Evolutionary conservation across 1,140 invertebrate genomes (phyloP).

Genomic region (Chymomyza costata): DNA sequence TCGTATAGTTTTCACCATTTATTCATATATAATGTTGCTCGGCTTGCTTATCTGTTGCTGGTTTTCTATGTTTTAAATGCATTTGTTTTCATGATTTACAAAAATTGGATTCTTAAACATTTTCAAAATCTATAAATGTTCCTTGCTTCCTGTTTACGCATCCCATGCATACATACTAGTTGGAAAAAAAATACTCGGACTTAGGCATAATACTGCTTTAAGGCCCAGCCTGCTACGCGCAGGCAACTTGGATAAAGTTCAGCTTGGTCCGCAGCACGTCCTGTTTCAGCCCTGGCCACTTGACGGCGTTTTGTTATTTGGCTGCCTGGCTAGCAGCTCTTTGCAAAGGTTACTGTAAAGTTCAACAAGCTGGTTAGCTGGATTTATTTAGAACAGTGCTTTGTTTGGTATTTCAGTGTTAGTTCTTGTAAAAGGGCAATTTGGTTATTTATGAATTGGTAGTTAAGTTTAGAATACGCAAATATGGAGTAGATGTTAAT

Average conservation of each 20-base stretch:
- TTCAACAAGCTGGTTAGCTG: slow-evolving; percentile 2
- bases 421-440: slow-evolving; percentile 43
- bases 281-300: too few relatives aligned
- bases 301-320: slow-evolving; percentile 62
- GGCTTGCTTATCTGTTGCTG: slow-evolving; percentile 42
- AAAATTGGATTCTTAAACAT: slow-evolving; percentile 28
- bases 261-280: slow-evolving; percentile 47
- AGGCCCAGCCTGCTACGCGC: slow-evolving; percentile 39
- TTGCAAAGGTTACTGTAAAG: slow-evolving; percentile 70
- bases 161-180: slow-evolving; percentile 2
- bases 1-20: slow-evolving; percentile 32
- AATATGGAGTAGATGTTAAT: slow-evolving; percentile 12
- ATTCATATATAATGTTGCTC: slow-evolving; percentile 27
- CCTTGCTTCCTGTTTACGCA: slow-evolving; percentile 10
- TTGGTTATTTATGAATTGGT: slow-evolving; percentile 42
- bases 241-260: slow-evolving; percentile 9
- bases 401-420: slow-evolving; percentile 20
- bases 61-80: slow-evolving; percentile 68
- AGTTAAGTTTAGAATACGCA: neutral
- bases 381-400: slow-evolving; percentile 9
- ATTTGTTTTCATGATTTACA: slow-evolving; percentile 70
- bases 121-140: slow-evolving; percentile 10
- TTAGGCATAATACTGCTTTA: neutral
- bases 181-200: slow-evolving; percentile 12
- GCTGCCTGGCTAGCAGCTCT: slow-evolving; percentile 69